These are phyloP conservation scores for Salvator merianae DNA, from an alignment of 2,113 vertebrate species.

Conservation along the genomic window DNA sequence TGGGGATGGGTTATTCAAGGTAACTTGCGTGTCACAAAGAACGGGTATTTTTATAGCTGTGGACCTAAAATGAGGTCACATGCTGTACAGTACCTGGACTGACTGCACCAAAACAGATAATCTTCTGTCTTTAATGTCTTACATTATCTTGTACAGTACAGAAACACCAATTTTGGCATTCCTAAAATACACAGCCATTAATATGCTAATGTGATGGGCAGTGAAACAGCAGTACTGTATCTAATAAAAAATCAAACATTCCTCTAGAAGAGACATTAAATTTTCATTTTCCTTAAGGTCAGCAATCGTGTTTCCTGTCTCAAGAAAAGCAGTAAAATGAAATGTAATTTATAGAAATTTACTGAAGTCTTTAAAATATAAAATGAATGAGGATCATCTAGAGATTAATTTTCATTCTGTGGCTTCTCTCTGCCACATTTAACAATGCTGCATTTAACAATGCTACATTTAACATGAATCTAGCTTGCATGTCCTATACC, in stretches of 20 bases:
- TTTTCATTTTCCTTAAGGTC: constrained; percentile 50
- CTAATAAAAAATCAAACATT: constrained; percentile 57
- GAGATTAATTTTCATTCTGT: constrained; percentile 36
- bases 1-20: constrained; percentile 77
- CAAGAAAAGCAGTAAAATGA: constrained; percentile 51
- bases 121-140: constrained; percentile 45
- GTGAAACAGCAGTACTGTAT: constrained; percentile 46
- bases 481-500: constrained; percentile 15
- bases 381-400: constrained; percentile 12
- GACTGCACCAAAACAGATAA: constrained; percentile 38
- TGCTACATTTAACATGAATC: not conserved
- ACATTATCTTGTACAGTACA: constrained; percentile 41
- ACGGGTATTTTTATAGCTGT: constrained; percentile 61
- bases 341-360: constrained; percentile 29
- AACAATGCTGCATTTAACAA: not conserved
- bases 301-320: constrained; percentile 35
- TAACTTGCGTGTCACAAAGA: constrained; percentile 68
- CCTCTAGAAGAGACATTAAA: constrained; percentile 49
- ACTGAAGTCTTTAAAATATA: constrained; percentile 40
- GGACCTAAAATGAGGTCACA: constrained; percentile 54
- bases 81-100: constrained; percentile 48
- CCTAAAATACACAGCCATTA: constrained; percentile 60
- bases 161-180: constrained; percentile 45
- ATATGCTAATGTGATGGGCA: constrained; percentile 35
- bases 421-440: constrained; percentile 3